These are phyloP conservation scores for Nipponia nippon DNA, from an alignment of 2,113 vertebrate species.

Conservation along the genomic window DNA sequence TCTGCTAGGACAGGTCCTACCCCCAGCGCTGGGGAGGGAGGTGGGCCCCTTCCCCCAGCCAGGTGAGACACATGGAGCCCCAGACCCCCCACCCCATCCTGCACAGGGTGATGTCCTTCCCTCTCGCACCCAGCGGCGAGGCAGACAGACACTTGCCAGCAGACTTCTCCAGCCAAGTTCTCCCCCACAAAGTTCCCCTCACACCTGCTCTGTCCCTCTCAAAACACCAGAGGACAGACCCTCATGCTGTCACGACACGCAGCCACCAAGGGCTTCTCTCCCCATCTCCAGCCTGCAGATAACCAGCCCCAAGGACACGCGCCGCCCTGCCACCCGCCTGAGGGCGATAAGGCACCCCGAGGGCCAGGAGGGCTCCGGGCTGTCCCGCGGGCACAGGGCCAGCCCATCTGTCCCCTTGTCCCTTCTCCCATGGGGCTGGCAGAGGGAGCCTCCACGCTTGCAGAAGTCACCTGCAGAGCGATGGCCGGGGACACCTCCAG, in stretches of 20 bases:
- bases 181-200: neutral
- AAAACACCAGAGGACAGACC: neutral
- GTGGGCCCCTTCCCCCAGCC: neutral
- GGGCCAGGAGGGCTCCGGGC: neutral
- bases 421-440: neutral
- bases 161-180: neutral
- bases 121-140: neutral
- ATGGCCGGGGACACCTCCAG: neutral
- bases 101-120: neutral
- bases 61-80: neutral
- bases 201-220: fast-evolving
- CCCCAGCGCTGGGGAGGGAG: neutral
- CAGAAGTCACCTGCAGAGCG: neutral
- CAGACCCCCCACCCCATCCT: neutral
- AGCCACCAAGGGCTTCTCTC: neutral
- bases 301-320: neutral
- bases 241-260: fast-evolving
- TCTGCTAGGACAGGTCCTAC: neutral
- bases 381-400: fast-evolving
- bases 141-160: neutral
- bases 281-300: neutral
- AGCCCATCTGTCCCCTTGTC: fast-evolving
- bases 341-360: neutral
- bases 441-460: fast-evolving
- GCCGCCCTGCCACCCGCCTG: fast-evolving